Evolutionary conservation across 2,113 vertebrate genomes (phyloP).

Genomic region (Etheostoma cragini): DNA sequence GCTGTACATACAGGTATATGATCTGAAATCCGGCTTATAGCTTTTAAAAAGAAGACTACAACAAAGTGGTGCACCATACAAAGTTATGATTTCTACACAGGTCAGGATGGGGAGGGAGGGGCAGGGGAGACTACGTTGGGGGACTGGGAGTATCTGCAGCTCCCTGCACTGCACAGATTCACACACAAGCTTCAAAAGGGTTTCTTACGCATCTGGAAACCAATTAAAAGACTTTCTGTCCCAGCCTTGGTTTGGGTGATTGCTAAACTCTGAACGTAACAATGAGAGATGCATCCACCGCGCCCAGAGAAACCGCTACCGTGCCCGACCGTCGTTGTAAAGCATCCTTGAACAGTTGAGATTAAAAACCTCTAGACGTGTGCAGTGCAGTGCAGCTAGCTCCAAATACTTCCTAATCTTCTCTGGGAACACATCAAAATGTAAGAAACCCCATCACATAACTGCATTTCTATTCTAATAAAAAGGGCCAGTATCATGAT

Average conservation of each 20-base stretch:
- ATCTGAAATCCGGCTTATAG: conserved; percentile 86
- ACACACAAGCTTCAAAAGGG: conserved; percentile 34
- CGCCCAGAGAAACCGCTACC: conserved; percentile 21
- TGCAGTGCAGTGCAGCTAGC: conserved; percentile 82
- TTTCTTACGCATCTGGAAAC: conserved; percentile 26
- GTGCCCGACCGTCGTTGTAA: not conserved
- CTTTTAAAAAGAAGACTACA: conserved; percentile 52
- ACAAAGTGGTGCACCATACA: conserved; percentile 70
- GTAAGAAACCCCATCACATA: conserved; percentile 36
- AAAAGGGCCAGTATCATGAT: conserved; percentile 37
- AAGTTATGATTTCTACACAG: conserved; percentile 47
- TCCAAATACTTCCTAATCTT: conserved; percentile 70
- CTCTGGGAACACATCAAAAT: conserved; percentile 44
- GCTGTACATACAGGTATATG: conserved; percentile 86
- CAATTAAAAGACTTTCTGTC: conserved; percentile 22
- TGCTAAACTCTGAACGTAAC: conserved; percentile 5
- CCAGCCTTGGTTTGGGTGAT: conserved; percentile 29
- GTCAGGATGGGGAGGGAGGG: conserved; percentile 35
- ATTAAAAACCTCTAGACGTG: conserved; percentile 24
- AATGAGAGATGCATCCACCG: conserved; percentile 38
- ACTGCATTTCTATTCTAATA: conserved; percentile 43
- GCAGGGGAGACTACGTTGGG: conserved; percentile 39
- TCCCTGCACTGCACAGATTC: conserved; percentile 77
- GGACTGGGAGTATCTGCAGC: conserved; percentile 71
- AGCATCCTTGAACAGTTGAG: not conserved